Evolutionary conservation across 2,888 invertebrate species (phyloP), one percentile per base, ranked within the genome.

Genomic region (Pyrochroa serraticornis): DNA sequence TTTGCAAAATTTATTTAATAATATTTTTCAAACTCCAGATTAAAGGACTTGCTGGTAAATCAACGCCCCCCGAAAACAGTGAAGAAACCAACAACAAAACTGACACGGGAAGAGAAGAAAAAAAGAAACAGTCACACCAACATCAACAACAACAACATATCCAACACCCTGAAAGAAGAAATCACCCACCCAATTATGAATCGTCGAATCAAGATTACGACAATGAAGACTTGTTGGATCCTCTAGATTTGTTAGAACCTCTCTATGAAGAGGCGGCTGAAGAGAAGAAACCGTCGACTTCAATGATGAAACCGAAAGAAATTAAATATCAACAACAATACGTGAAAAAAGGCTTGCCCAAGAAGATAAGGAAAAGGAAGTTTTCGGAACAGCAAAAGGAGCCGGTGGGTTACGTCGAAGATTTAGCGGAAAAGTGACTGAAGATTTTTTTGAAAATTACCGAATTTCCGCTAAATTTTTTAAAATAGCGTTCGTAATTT

Each of bases 21-120:
- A 36, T 36, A 3, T 9, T 33, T 50, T 50, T 8, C 10, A 9
- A 48, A 55, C 36, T 33, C n/a, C 51, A 77, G 77, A 76, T 78
- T 12, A 78, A 78, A 70, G 78, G 78, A n/a, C 62, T 78, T 36
- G 74, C 74, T 1, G 70, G 71, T 0, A 72, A 69, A 49, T 59
- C 64, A 51, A 64, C 22, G 14, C 48, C 47, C 22, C 60, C 41
- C n/a, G 56, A 58, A 32, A 52, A 58, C 31, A 31, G 41, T 14
- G 37, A 46, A 41, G 47, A 52, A 22, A 30, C 41, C 46, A 44
- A 13, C 31, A 41, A 8, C 8, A 34, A 30, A 52, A 52, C n/a
- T 8, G 7, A n/a, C 33, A 34, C 34, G 46, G 7, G 39, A 33
- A 51, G 32, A 30, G 31, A 36, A 12, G 22, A 9, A 34, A 30